Evolutionary conservation across 2,113 vertebrate species (phyloP).

Genomic region (Otis tarda): DNA sequence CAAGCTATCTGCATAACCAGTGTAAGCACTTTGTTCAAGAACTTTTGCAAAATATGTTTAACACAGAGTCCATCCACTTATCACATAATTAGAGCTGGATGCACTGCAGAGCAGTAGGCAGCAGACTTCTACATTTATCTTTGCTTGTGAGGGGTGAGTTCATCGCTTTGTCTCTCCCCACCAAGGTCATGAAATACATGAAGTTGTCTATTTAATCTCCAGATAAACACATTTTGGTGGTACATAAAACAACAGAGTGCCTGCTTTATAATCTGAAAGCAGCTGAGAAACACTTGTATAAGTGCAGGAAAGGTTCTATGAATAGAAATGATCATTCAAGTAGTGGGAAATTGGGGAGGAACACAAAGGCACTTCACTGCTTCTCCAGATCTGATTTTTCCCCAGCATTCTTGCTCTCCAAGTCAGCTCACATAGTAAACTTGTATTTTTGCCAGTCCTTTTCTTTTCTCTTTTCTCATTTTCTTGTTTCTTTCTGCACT

Average conservation of each 20-base stretch:
- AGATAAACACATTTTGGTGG: constrained; percentile 37
- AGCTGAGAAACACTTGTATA: background rate
- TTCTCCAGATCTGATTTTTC: background rate
- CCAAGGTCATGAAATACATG: constrained; percentile 58
- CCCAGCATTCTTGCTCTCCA: background rate
- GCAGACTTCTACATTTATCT: constrained; percentile 23
- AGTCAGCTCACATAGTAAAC: background rate
- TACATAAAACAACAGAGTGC: background rate
- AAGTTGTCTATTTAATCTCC: constrained; percentile 57
- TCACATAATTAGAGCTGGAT: constrained; percentile 37
- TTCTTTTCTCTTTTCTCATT: background rate
- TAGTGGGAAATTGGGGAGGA: background rate
- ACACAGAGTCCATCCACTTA: constrained; percentile 10
- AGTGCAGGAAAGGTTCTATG: background rate
- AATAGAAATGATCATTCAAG: background rate
- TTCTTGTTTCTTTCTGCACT: background rate
- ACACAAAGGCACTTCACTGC: background rate
- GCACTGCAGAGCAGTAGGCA: background rate
- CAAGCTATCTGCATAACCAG: constrained; percentile 35
- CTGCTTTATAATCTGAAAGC: constrained; percentile 31
- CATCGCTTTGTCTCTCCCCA: constrained; percentile 36
- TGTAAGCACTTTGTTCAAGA: constrained; percentile 35
- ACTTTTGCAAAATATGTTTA: constrained; percentile 49
- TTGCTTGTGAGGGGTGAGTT: background rate
- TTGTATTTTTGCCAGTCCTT: background rate